Conservation (phyloP, 2,888 invertebrate genomes). For the Acronicta alni region DNA sequence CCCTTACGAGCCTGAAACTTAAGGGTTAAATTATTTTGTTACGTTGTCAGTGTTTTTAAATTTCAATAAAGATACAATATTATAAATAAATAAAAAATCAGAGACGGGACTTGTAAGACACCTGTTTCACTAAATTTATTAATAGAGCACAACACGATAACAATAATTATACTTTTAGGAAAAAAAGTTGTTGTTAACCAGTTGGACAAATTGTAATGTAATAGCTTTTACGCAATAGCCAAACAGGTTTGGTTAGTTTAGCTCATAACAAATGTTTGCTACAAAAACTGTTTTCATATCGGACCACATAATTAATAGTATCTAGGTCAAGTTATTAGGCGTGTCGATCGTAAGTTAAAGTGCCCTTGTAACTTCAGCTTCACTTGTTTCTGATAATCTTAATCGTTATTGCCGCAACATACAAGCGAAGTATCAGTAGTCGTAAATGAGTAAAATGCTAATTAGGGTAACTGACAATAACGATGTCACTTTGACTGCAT, state of each 20-base stretch:
- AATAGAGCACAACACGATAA: slow-evolving; percentile 1
- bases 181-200: slow-evolving; percentile 11
- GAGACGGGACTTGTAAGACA: neutral
- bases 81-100: neutral
- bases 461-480: slow-evolving; percentile 18
- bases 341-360: slow-evolving; percentile 12
- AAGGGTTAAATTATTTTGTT: too few species aligned
- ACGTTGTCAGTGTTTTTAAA: neutral
- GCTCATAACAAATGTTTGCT: slow-evolving; percentile 35
- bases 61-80: neutral
- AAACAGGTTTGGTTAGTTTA: slow-evolving; percentile 25
- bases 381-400: slow-evolving; percentile 23
- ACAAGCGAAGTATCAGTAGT: slow-evolving; percentile 2
- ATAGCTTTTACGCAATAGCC: slow-evolving; percentile 39
- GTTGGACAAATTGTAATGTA: slow-evolving; percentile 35
- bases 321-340: slow-evolving; percentile 37
- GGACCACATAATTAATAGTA: slow-evolving; percentile 25
- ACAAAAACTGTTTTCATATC: slow-evolving; percentile 42
- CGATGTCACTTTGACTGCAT: slow-evolving; percentile 11
- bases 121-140: neutral
- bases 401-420: slow-evolving; percentile 13
- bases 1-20: too few species aligned
- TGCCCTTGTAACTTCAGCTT: slow-evolving; percentile 29
- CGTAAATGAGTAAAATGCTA: slow-evolving; percentile 22
- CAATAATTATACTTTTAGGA: neutral